A percentile compares a stretch with the other conserved stretches of the same genome.
Conservation (phyloP, 2,797 vertebrate species). For the Platalea minor region DNA sequence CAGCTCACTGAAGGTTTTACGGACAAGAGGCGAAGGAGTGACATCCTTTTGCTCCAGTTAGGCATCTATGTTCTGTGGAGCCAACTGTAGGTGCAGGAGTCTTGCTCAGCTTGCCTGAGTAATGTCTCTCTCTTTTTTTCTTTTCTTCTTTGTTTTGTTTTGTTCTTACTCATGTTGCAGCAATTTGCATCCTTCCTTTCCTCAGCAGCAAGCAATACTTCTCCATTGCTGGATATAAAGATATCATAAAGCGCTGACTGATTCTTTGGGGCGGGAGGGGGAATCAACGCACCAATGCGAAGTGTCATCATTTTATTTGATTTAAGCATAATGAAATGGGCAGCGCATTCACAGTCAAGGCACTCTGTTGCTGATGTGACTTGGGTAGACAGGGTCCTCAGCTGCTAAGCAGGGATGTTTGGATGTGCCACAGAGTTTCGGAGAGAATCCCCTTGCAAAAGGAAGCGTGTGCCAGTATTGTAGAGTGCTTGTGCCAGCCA, state of each 20-base stretch:
- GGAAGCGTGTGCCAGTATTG: constrained; percentile 72
- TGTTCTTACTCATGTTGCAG: not conserved
- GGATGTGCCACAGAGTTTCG: constrained; percentile 46
- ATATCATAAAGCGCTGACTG: not conserved
- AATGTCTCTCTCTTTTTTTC: not conserved
- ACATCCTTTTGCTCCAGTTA: not conserved
- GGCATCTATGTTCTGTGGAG: not conserved
- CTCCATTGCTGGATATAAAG: not conserved
- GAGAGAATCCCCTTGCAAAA: constrained; percentile 59
- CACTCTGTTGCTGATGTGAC: constrained; percentile 28
- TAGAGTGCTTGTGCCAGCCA: constrained; percentile 68
- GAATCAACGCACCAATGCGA: not conserved
- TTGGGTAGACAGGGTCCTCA: constrained; percentile 28
- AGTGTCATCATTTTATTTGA: not conserved
- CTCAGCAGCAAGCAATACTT: not conserved
- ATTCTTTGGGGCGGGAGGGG: not conserved
- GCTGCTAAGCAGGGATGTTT: constrained; percentile 49
- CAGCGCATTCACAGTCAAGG: not conserved
- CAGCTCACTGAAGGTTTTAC: not conserved
- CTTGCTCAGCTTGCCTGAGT: not conserved
- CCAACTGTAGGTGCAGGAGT: not conserved
- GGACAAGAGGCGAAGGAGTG: not conserved
- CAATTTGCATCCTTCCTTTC: not conserved
- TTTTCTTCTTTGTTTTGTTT: too few species aligned
- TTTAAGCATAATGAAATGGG: not conserved